Conservation (phyloP, 1,140 invertebrate species). For the Protaetia brevitarsis region DNA sequence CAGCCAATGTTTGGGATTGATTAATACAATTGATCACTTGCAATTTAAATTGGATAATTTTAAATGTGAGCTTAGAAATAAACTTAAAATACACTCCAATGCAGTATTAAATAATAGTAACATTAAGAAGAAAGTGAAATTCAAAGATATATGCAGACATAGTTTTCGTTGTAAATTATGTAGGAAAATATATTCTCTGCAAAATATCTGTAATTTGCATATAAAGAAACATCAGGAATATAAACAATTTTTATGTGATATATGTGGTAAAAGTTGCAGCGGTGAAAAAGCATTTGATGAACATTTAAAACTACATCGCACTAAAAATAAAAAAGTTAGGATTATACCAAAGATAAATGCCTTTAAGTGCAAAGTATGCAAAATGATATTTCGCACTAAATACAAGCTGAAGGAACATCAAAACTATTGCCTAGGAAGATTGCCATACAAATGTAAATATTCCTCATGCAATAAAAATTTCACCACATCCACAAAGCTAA, state of each 20-base stretch:
- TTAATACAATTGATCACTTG: conserved; percentile 44
- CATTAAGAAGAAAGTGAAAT: background rate
- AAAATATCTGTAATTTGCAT: conserved; percentile 28
- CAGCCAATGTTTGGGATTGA: conserved; percentile 41
- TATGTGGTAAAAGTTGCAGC: conserved; percentile 25
- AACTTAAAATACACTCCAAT: conserved; percentile 25
- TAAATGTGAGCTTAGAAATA: conserved; percentile 35
- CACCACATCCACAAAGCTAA: conserved; percentile 41
- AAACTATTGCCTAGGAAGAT: conserved; percentile 40
- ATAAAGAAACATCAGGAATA: conserved; percentile 27
- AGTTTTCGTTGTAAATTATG: conserved; percentile 31
- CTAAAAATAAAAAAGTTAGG: background rate
- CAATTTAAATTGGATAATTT: conserved; percentile 38
- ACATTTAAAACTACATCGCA: conserved; percentile 26
- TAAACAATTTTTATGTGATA: conserved; percentile 31
- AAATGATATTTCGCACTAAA: conserved; percentile 30
- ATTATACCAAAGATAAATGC: background rate
- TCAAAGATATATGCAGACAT: conserved; percentile 11
- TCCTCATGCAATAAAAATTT: conserved; percentile 42
- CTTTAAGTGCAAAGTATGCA: conserved; percentile 31
- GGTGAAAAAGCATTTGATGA: conserved; percentile 10
- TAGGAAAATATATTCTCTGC: conserved; percentile 27
- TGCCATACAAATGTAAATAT: conserved; percentile 40
- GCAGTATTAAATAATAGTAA: background rate
- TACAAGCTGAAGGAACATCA: conserved; percentile 41